Conservation (phyloP, 2,113 vertebrate genomes). For the Ellobius talpinus region DNA sequence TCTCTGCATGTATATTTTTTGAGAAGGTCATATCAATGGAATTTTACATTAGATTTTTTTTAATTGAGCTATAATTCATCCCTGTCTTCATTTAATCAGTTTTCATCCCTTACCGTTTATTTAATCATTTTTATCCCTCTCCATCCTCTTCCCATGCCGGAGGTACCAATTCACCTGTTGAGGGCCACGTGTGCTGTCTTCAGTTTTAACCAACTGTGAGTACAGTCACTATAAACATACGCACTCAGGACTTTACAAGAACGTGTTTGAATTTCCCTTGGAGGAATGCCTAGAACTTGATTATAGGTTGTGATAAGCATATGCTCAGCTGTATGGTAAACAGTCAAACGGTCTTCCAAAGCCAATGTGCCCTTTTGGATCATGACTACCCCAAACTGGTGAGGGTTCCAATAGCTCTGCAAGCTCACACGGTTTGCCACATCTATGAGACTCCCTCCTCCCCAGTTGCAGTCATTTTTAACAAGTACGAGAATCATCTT, state of each 20-base stretch:
- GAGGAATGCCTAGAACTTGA: constrained; percentile 32
- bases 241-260: background rate
- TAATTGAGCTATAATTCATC: background rate
- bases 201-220: constrained; percentile 3
- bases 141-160: background rate
- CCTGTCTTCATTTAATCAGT: background rate
- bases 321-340: constrained; percentile 51
- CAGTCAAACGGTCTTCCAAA: constrained; percentile 15
- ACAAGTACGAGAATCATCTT: background rate
- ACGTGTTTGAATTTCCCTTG: constrained; percentile 54
- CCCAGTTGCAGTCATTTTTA: background rate
- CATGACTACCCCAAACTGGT: background rate
- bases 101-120: background rate
- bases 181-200: background rate
- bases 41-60: background rate
- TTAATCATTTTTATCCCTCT: background rate
- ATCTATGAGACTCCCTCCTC: background rate
- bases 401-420: background rate
- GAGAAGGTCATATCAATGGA: background rate
- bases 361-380: background rate
- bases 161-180: constrained; percentile 4
- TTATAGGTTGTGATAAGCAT: constrained; percentile 49
- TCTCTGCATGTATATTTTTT: background rate
- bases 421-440: background rate
- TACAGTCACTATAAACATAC: constrained; percentile 11